phyloP scores from a whole-genome alignment of 2,797 vertebrate species.

The Avahi laniger region DNA sequence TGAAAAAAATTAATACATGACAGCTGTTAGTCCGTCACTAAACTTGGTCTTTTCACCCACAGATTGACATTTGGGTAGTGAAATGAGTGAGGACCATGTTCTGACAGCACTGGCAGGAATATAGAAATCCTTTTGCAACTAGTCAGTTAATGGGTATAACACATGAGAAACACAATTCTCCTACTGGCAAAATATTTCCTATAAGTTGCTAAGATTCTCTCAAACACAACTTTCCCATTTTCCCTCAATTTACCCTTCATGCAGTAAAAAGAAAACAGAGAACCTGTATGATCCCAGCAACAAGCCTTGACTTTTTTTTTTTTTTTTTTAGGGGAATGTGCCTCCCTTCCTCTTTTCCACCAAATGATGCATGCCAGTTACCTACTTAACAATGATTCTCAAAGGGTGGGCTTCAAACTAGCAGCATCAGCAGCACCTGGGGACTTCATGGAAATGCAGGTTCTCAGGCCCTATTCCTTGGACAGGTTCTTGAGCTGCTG shows the following conservation, averaged over 20 bases:
- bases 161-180: background rate
- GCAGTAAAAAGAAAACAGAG: background rate
- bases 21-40: background rate
- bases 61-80: background rate
- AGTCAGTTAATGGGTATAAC: background rate
- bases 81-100: background rate
- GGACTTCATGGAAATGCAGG: background rate
- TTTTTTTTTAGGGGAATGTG: background rate
- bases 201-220: background rate
- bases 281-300: background rate
- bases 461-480: background rate
- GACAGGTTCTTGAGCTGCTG: background rate
- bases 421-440: background rate
- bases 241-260: background rate
- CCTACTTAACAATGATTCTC: background rate
- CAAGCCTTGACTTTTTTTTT: background rate
- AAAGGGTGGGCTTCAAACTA: too few species aligned
- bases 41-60: background rate
- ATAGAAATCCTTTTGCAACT: background rate
- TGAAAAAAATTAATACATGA: background rate
- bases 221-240: background rate
- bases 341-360: background rate
- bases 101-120: background rate
- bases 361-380: background rate
- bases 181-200: background rate